phyloP scores from a whole-genome alignment of 2,113 vertebrate genomes.

The Brachirus orientalis region DNA sequence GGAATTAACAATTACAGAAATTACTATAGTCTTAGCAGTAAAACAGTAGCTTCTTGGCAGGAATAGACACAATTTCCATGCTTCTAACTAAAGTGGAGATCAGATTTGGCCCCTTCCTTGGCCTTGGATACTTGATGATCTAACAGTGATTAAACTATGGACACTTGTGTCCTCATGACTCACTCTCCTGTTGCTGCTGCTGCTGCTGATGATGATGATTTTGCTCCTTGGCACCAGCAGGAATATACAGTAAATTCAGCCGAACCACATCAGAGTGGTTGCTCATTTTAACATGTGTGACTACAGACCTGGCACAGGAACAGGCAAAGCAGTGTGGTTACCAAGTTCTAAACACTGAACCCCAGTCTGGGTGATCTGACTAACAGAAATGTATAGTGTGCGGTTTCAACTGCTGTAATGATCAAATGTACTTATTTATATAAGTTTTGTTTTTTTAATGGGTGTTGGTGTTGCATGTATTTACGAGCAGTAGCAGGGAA shows the following conservation, averaged over 20 bases:
- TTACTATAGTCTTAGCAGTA: constrained; percentile 9
- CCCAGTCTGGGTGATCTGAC: constrained; percentile 35
- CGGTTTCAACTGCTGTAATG: background rate
- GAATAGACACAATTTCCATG: constrained; percentile 49
- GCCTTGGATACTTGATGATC: constrained; percentile 27
- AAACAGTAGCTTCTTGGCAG: constrained; percentile 43
- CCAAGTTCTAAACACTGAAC: constrained; percentile 42
- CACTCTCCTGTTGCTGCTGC: constrained; percentile 22
- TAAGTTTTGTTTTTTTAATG: background rate
- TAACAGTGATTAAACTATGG: constrained; percentile 40
- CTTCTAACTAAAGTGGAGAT: constrained; percentile 47
- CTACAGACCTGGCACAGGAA: constrained; percentile 47
- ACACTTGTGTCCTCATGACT: constrained; percentile 61
- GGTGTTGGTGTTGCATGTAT: background rate
- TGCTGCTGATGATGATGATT: constrained; percentile 13
- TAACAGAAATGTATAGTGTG: constrained; percentile 8
- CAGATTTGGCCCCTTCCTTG: constrained; percentile 57
- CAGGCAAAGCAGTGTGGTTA: constrained; percentile 22
- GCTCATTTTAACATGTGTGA: constrained; percentile 39
- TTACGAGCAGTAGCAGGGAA: too few species aligned
- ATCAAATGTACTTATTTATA: constrained; percentile 9
- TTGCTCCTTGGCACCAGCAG: constrained; percentile 45
- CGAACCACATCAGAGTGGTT: constrained; percentile 60
- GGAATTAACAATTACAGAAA: constrained; percentile 20
- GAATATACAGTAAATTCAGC: constrained; percentile 44